phyloP scores from a whole-genome alignment of 2,113 vertebrate genomes.

The Melospiza georgiana region DNA sequence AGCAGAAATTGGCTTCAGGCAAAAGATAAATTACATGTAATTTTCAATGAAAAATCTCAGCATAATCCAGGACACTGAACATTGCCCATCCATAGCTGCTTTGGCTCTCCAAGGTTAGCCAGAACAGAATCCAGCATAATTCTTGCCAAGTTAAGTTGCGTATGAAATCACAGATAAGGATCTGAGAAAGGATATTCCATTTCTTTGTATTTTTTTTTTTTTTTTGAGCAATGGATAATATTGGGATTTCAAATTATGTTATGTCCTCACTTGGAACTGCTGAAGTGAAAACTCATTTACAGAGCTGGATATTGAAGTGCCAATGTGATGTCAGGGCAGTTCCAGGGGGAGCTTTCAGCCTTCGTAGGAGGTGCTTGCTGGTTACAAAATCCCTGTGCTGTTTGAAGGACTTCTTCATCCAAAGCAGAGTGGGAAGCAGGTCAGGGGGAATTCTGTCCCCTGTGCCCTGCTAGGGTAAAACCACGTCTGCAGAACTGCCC shows the following conservation, averaged over 20 bases:
- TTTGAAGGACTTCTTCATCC: neutral
- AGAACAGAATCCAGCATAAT: neutral
- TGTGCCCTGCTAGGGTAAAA: neutral
- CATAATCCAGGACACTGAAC: neutral
- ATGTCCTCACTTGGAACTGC: neutral
- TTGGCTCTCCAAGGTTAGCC: neutral
- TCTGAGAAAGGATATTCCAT: neutral
- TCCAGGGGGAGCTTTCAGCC: neutral
- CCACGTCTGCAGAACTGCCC: neutral
- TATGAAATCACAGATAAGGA: neutral
- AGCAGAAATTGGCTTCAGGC: neutral
- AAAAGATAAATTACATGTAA: neutral
- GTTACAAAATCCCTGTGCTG: neutral
- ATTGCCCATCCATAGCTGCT: neutral
- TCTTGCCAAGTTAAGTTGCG: neutral
- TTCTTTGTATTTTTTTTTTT: neutral
- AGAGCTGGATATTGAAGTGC: neutral
- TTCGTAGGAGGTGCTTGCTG: neutral
- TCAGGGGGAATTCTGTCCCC: neutral
- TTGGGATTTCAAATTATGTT: neutral
- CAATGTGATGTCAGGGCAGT: accelerated
- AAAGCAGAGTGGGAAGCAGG: neutral
- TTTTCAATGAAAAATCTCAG: neutral
- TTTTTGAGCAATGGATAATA: neutral
- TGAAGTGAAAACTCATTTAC: neutral